Evolutionary conservation across 2,113 vertebrate genomes (phyloP).

Genomic region (Mirza zaza): DNA sequence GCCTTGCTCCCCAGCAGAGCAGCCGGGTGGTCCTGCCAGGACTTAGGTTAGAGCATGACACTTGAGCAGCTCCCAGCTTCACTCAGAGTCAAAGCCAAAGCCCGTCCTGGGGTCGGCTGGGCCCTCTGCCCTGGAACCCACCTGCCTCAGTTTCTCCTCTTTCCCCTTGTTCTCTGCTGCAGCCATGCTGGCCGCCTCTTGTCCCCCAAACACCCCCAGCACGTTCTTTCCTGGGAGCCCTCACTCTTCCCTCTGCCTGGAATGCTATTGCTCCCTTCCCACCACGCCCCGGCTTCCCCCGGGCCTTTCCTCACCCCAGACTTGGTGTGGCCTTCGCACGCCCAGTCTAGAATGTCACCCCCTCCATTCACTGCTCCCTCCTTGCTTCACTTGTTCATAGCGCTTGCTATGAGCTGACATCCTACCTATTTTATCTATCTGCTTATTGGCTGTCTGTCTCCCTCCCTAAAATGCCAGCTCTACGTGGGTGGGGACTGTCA

Average conservation of each 20-base stretch:
- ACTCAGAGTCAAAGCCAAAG: not conserved
- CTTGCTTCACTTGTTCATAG: not conserved
- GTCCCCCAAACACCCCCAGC: not conserved
- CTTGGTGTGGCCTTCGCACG: not conserved
- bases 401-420: fast-evolving
- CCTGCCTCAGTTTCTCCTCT: not conserved
- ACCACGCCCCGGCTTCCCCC: fast-evolving
- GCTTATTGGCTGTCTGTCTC: not conserved
- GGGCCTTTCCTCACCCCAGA: not conserved
- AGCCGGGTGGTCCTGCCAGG: not conserved
- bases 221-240: not conserved
- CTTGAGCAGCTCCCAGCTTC: not conserved
- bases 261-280: fast-evolving
- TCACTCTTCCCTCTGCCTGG: not conserved
- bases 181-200: not conserved
- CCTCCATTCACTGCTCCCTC: not conserved
- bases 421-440: not conserved
- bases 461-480: not conserved
- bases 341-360: not conserved
- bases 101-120: not conserved
- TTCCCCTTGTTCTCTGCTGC: not conserved
- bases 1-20: not conserved
- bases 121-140: not conserved
- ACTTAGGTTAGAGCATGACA: not conserved
- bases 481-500: not conserved